Evolutionary conservation across 2,888 invertebrate species (phyloP), one percentile per base, ranked within the genome.

Genomic region (Lamellibrachia satsuma): DNA sequence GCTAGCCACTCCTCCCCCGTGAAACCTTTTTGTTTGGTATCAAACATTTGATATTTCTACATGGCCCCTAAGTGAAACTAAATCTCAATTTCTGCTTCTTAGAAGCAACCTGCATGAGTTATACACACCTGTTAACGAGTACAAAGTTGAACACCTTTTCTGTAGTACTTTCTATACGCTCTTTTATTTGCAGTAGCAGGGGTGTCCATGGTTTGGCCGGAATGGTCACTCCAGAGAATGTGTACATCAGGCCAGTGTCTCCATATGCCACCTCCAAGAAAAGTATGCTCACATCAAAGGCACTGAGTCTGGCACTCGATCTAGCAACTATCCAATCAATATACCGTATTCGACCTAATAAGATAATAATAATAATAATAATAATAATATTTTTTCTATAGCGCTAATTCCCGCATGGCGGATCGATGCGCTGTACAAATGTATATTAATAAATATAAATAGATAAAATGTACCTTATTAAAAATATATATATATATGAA

Each of bases 101-200:
- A 11, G 11, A 90, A 11, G 52, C 52, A 90, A 39, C n/a, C 15
- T 22, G 27, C 22, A 22, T 22, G 4, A 75, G 15, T 75, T 75
- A 4, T n/a, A 75, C 75, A 75, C 75, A 93, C 98, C 97, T 97
- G 95, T 98, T 98, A 0, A 98, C 97, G 52, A 98, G 95, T 7
- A 97, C 97, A 95, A 98, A 98, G 96, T 98, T 97, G 95, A 97
- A 98, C 92, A 97, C 95, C 93, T 97, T 96, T 39, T 97, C 97
- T 92, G 97, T 97, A 0, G 97, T 95, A 90, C 95, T 94, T 90
- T 96, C 95, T 3, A 98, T 96, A 52, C 97, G 96, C 93, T 97
- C 96, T 94, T 97, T 96, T 22, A 98, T 95, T 1, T 96, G 96
- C 91, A 97, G 93, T 0, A 98, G 96, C 0, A 97, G 95, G 7